Evolutionary conservation across 2,888 invertebrate genomes (phyloP), one percentile per base, ranked within the genome.

Genomic region (Corythucha ciliata): DNA sequence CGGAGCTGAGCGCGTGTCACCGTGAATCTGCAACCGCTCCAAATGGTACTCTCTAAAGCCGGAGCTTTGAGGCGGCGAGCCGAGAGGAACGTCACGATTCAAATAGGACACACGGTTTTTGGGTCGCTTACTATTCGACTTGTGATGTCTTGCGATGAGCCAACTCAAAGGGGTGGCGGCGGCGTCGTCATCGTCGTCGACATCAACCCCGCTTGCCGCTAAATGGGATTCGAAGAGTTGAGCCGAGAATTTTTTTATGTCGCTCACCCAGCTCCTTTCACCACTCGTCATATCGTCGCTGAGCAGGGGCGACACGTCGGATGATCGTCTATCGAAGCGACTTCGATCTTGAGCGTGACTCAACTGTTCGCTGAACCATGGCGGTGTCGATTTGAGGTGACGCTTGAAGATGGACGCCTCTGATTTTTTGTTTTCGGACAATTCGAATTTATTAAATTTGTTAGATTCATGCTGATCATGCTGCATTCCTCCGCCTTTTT

Each of bases 241-340:
- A 2, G 57, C 86, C 0, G 87, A 86, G 1, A 88, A 68, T 67
- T 84, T 85, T 59, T 83, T 79, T 57, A 88, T 88, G 69, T 88
- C 87, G 62, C 86, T 86, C 0, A 86, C 86, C 53, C 87, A 70
- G 62, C 68, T 64, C 5, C 50, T 41, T 32, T 53, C 53, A 22
- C 51, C 54, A 6, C 55, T 52, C 33, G 56, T 56, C 33, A 57
- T 54, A 24, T 54, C 54, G 42, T 58, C 53, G n/a, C 57, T 56
- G 2, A 82, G 66, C 59, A 83, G 72, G 62, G 78, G 81, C 6
- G 78, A 79, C 61, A 85, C 83, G 63, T 88, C 87, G 1, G 87
- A 87, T 2, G 86, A 83, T 61, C 86, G 72, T 51, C 87, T 73
- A 64, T 82, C 83, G 41, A 81, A 77, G n/a, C 48, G 34, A 18